Evolutionary conservation across 2,888 invertebrate species (phyloP).

Genomic region (Chrysina gloriosa): DNA sequence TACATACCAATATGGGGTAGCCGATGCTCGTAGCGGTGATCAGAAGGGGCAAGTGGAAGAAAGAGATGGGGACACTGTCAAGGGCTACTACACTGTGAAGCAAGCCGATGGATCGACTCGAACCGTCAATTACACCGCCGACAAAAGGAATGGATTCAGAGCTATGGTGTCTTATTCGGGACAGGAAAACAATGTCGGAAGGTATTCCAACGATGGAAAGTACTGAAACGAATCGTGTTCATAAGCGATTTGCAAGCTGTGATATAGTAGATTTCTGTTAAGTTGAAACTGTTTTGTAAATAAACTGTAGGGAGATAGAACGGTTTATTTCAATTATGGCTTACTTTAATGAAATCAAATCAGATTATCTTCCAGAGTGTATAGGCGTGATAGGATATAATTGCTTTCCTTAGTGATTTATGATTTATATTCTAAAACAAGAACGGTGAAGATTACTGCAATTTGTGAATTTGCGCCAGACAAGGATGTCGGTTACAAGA

Average conservation of each 20-base stretch:
- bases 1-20: constrained; percentile 5
- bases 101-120: constrained; percentile 18
- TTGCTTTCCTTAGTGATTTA: too few species aligned
- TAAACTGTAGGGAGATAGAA: too few species aligned
- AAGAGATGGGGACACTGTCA: constrained; percentile 15
- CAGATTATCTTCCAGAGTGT: too few species aligned
- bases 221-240: not conserved
- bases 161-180: constrained; percentile 5
- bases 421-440: too few species aligned
- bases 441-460: too few species aligned
- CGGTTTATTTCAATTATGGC: too few species aligned
- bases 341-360: too few species aligned
- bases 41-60: constrained; percentile 3
- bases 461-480: too few species aligned
- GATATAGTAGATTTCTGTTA: too few species aligned
- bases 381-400: too few species aligned
- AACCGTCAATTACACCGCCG: constrained; percentile 17
- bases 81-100: constrained; percentile 13
- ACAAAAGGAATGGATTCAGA: constrained; percentile 5
- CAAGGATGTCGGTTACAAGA: too few species aligned
- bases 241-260: not conserved
- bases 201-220: not conserved
- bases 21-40: constrained; percentile 2
- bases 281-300: too few species aligned
- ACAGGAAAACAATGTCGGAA: not conserved